These are phyloP conservation scores for Artibeus lituratus DNA, from an alignment of 2,797 vertebrate species.

Conservation along the genomic window DNA sequence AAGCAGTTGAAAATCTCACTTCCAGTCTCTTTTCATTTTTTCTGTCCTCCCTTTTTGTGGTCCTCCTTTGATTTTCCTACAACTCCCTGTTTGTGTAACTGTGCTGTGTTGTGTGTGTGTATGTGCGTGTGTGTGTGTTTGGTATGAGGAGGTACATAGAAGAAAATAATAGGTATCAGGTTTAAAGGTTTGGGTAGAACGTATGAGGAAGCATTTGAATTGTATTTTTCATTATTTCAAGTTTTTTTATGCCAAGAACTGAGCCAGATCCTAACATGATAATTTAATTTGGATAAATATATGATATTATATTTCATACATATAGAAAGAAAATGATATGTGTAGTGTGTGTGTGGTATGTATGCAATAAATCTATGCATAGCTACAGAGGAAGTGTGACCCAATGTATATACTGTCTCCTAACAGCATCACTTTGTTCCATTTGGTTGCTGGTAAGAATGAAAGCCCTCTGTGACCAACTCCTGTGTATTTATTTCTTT, in stretches of 20 bases:
- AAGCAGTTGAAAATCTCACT: neutral
- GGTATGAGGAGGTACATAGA: neutral
- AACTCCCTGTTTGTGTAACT: neutral
- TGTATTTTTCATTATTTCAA: neutral
- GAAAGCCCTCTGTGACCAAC: neutral
- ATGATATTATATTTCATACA: neutral
- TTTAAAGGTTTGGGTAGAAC: neutral
- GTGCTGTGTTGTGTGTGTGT: neutral
- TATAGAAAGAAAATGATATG: neutral
- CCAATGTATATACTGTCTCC: neutral
- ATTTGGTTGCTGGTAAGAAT: neutral
- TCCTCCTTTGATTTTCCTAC: neutral
- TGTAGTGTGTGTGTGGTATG: no score
- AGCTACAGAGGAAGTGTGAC: neutral
- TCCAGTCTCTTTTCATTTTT: neutral
- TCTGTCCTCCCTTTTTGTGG: neutral
- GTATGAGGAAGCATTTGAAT: neutral
- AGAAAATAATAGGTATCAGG: neutral
- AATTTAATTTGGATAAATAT: neutral
- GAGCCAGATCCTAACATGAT: neutral
- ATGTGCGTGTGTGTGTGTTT: neutral
- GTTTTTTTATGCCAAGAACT: neutral
- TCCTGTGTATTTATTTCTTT: neutral
- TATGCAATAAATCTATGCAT: neutral
- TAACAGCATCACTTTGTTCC: neutral